These are phyloP conservation scores for Syngnathus floridae DNA, from an alignment of 2,113 vertebrate species.

Conservation along the genomic window DNA sequence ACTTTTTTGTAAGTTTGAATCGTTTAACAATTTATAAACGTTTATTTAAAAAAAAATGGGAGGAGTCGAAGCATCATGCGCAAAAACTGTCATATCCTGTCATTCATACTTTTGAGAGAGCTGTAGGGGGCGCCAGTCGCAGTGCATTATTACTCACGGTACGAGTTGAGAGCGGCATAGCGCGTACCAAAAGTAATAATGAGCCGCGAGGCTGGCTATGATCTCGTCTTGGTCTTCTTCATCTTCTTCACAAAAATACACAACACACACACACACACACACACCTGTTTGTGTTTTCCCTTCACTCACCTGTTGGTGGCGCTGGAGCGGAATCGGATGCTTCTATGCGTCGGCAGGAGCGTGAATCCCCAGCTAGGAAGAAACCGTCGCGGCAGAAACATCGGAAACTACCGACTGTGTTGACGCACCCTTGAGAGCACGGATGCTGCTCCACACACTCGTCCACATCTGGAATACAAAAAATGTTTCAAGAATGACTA, in stretches of 20 bases:
- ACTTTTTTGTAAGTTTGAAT: too few relatives aligned
- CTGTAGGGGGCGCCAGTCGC: slow-evolving; percentile 68
- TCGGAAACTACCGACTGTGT: slow-evolving; percentile 76
- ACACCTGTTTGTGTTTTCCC: neutral
- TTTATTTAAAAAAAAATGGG: neutral
- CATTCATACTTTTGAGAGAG: neutral
- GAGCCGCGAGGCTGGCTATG: slow-evolving; percentile 75
- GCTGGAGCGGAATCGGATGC: slow-evolving; percentile 11
- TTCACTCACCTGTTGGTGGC: slow-evolving; percentile 28
- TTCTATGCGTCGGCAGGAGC: slow-evolving; percentile 56
- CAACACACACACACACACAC: too few relatives aligned
- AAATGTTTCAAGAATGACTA: neutral
- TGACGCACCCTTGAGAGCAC: slow-evolving; percentile 78
- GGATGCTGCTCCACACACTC: slow-evolving; percentile 69
- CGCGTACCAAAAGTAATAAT: slow-evolving; percentile 99
- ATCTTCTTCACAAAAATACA: slow-evolving; percentile 17
- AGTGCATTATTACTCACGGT: slow-evolving; percentile 99
- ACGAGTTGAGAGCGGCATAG: slow-evolving; percentile 99
- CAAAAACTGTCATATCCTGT: too few relatives aligned
- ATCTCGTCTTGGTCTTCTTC: slow-evolving; percentile 38
- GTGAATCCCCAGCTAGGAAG: slow-evolving; percentile 56
- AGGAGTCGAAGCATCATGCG: neutral
- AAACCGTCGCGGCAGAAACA: slow-evolving; percentile 75
- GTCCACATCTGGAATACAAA: slow-evolving; percentile 73
- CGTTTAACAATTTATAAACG: too few relatives aligned